phyloP scores from a whole-genome alignment of 92 coral and sea anemone genomes.

The Galaxea fascicularis region DNA sequence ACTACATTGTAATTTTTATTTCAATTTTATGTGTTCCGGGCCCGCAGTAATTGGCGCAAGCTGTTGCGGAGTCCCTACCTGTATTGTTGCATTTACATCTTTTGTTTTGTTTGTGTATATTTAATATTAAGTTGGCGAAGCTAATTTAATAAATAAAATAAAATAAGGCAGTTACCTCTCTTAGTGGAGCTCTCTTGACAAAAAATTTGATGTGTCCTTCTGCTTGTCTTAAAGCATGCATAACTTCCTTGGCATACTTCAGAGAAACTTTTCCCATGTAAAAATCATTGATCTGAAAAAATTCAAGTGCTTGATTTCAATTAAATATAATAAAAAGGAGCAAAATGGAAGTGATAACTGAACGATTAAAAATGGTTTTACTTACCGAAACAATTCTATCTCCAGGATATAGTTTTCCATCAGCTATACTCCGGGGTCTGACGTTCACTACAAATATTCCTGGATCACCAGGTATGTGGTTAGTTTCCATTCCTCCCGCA shows the following conservation, averaged over 20 bases:
- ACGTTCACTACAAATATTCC: slow-evolving; percentile 68
- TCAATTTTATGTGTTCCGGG: no score
- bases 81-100: no score
- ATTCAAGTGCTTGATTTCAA: not conserved
- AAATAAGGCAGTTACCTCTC: slow-evolving; percentile 66
- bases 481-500: slow-evolving; percentile 22
- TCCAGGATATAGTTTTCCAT: slow-evolving; percentile 57
- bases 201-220: slow-evolving; percentile 45
- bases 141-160: no score
- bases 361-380: not conserved
- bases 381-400: slow-evolving; percentile 64
- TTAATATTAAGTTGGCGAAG: no score
- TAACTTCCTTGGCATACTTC: slow-evolving; percentile 47
- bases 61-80: no score
- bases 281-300: slow-evolving; percentile 43
- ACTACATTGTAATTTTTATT: no score
- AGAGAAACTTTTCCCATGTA: slow-evolving; percentile 43
- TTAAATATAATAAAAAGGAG: not conserved
- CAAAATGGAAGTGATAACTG: not conserved
- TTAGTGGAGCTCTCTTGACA: slow-evolving; percentile 58
- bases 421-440: slow-evolving; percentile 57
- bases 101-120: no score
- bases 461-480: slow-evolving; percentile 16
- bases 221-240: slow-evolving; percentile 40
- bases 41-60: no score